These are phyloP conservation scores for Entomyzon cyanotis DNA, from an alignment of 2,113 vertebrate species.

Conservation along the genomic window DNA sequence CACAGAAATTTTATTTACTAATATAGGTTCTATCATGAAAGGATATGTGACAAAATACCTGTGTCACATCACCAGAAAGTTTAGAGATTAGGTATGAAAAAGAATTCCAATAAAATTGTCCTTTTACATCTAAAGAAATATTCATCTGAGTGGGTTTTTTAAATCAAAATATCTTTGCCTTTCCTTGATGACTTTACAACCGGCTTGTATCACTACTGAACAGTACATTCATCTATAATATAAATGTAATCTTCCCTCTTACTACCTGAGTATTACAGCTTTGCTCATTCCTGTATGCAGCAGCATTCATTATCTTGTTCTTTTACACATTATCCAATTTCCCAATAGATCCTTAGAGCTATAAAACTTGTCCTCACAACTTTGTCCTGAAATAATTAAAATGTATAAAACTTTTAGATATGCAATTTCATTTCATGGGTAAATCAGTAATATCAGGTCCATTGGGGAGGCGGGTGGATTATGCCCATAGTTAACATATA, in stretches of 20 bases:
- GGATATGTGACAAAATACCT: not conserved
- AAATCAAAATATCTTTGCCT: not conserved
- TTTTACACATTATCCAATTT: constrained; percentile 54
- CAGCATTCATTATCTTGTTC: constrained; percentile 15
- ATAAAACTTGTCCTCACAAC: constrained; percentile 1
- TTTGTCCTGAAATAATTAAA: constrained; percentile 45
- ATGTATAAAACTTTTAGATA: not conserved
- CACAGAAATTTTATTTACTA: not conserved
- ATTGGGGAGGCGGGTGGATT: not conserved
- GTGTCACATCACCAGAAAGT: not conserved
- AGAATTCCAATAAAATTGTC: not conserved
- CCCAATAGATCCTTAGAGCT: not conserved
- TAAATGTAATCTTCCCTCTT: not conserved
- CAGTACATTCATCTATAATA: not conserved
- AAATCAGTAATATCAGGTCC: not conserved
- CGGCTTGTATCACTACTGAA: not conserved
- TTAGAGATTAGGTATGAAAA: not conserved
- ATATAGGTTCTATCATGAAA: not conserved
- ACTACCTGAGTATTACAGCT: not conserved
- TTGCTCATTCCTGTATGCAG: not conserved
- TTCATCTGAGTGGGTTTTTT: not conserved
- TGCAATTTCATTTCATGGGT: constrained; percentile 1
- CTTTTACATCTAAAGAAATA: not conserved
- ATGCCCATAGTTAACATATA: not conserved
- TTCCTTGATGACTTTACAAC: not conserved